phyloP scores from a whole-genome alignment of 2,113 vertebrate genomes.

The Triplophysa rosa region DNA sequence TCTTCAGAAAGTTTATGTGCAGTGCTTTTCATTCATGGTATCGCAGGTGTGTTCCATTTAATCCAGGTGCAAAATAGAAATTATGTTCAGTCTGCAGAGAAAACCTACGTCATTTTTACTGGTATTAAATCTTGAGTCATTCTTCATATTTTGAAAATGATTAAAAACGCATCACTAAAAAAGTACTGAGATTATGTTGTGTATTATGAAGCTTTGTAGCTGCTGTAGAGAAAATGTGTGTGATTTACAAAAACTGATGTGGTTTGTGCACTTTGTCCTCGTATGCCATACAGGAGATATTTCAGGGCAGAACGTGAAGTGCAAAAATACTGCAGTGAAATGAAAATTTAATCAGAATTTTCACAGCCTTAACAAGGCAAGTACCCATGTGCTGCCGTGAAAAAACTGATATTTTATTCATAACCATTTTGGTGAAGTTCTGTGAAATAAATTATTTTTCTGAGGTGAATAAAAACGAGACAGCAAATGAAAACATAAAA shows the following conservation, averaged over 20 bases:
- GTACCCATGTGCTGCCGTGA: conserved; percentile 86
- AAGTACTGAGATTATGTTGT: too few species aligned
- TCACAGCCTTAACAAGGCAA: conserved; percentile 91
- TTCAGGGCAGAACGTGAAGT: conserved; percentile 75
- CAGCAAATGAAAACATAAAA: conserved; percentile 68
- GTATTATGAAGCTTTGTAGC: too few species aligned
- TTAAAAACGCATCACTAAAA: too few species aligned
- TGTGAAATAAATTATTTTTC: conserved; percentile 82
- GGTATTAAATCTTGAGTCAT: not conserved
- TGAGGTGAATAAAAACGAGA: conserved; percentile 82
- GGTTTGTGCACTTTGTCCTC: too few species aligned
- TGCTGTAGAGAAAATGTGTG: too few species aligned
- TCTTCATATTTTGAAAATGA: not conserved
- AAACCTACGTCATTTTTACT: not conserved
- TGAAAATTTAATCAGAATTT: conserved; percentile 91
- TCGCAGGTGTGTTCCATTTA: not conserved
- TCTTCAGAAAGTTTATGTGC: too few species aligned
- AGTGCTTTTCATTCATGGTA: not conserved
- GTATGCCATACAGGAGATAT: conserved; percentile 50
- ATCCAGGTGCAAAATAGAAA: not conserved
- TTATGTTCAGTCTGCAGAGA: not conserved
- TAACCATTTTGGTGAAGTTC: conserved; percentile 74
- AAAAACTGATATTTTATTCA: conserved; percentile 93
- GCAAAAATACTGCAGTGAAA: conserved; percentile 86
- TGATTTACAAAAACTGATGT: too few species aligned